Percentiles rank a stretch among this genome's conserved stretches.
Evolutionary conservation across 2,888 invertebrate genomes (phyloP).

Genomic region (Vesta saturnalis): DNA sequence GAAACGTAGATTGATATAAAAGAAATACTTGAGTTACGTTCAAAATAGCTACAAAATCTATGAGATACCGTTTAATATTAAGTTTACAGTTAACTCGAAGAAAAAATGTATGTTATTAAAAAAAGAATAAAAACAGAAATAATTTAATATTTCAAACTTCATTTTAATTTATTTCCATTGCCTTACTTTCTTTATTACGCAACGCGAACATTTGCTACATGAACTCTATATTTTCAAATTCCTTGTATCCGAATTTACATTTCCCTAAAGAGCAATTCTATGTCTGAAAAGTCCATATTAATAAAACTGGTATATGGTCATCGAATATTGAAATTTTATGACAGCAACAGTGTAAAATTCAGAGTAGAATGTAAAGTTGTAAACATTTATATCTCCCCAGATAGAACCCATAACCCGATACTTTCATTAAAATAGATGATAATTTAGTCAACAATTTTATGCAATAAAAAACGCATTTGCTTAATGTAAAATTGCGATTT

Average conservation of each 20-base stretch:
- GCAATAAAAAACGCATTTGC: conserved; percentile 33
- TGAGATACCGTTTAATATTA: too few species aligned
- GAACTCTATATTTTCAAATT: conserved; percentile 38
- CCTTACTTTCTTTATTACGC: conserved; percentile 13
- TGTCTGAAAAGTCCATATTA: conserved; percentile 46
- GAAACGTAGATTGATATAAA: too few species aligned
- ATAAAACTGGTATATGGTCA: conserved; percentile 47
- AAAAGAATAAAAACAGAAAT: too few species aligned
- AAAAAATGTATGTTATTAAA: too few species aligned
- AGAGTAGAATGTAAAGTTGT: conserved; percentile 43
- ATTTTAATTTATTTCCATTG: conserved; percentile 14
- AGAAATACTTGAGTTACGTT: too few species aligned
- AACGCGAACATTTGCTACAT: conserved; percentile 26
- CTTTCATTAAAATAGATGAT: conserved; percentile 37
- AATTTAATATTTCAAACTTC: conserved; percentile 16
- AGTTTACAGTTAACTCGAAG: too few species aligned
- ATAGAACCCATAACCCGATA: conserved; percentile 33
- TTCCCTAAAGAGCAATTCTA: conserved; percentile 42
- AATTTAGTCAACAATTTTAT: conserved; percentile 32
- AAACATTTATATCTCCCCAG: conserved; percentile 40
- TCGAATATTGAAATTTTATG: conserved; percentile 54
- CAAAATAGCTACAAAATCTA: too few species aligned
- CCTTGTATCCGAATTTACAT: conserved; percentile 43
- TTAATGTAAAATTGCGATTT: conserved; percentile 22
- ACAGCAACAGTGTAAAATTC: conserved; percentile 54